Evolutionary conservation across 2,113 vertebrate genomes (phyloP).

Genomic region (Oncorhynchus clarkii): DNA sequence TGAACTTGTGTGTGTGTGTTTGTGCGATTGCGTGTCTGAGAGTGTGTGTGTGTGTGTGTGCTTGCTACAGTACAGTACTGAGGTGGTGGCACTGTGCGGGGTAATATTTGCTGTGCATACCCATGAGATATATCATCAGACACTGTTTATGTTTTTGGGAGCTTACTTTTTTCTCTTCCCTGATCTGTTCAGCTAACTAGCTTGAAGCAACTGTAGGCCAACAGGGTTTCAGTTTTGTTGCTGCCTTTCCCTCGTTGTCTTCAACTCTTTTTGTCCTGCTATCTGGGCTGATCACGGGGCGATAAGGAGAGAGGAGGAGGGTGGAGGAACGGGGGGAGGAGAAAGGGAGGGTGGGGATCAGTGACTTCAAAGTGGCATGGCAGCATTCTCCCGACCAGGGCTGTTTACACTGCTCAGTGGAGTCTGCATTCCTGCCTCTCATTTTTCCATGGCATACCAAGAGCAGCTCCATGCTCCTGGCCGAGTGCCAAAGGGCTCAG

Average conservation of each 20-base stretch:
- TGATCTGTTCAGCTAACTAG: background rate
- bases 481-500: conserved; percentile 55
- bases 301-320: conserved; percentile 11
- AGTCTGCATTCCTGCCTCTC: conserved; percentile 79
- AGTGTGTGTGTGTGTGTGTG: conserved; percentile 33
- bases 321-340: background rate
- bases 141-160: conserved; percentile 5
- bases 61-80: background rate
- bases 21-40: conserved; percentile 14
- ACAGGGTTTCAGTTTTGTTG: conserved; percentile 10
- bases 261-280: background rate
- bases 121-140: conserved; percentile 16
- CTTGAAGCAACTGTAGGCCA: too few species aligned
- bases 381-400: conserved; percentile 65
- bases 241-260: background rate
- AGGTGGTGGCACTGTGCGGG: background rate
- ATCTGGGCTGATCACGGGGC: conserved; percentile 26
- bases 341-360: conserved; percentile 22
- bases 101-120: background rate
- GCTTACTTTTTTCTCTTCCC: background rate
- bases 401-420: conserved; percentile 77
- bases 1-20: conserved; percentile 36
- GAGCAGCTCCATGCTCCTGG: conserved; percentile 66
- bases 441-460: conserved; percentile 76
- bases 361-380: conserved; percentile 71